phyloP scores from a whole-genome alignment of 2,888 invertebrate genomes.

The Sialis fuliginosa region DNA sequence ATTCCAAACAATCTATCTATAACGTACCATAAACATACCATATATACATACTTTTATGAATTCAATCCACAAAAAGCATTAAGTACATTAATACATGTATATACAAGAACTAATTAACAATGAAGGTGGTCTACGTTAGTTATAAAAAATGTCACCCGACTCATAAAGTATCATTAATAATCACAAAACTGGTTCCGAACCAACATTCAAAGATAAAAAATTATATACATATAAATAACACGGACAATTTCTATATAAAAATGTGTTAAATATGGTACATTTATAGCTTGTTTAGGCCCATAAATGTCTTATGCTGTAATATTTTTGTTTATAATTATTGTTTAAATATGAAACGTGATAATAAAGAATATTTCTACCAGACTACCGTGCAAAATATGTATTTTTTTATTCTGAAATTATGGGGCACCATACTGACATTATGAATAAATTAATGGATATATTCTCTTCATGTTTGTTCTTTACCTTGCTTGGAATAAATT shows the following conservation, averaged over 20 bases:
- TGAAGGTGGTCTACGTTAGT: no score
- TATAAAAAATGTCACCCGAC: background rate
- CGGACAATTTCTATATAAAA: slow-evolving; percentile 3
- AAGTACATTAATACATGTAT: no score
- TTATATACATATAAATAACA: background rate
- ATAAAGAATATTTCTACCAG: background rate
- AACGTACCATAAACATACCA: no score
- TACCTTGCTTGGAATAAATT: no score
- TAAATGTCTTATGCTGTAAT: slow-evolving; percentile 5
- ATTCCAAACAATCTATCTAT: no score
- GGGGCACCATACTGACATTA: background rate
- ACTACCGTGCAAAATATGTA: slow-evolving; percentile 2
- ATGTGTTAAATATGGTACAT: slow-evolving; percentile 4
- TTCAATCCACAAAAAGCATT: no score
- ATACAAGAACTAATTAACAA: no score
- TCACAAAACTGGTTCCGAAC: background rate
- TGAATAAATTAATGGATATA: no score
- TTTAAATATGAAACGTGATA: background rate
- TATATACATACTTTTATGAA: no score
- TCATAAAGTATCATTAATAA: background rate
- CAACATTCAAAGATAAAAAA: background rate
- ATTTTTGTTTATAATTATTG: slow-evolving; percentile 6
- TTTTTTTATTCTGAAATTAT: background rate
- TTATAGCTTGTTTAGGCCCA: slow-evolving; percentile 5
- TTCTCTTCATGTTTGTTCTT: no score